Percentiles rank a stretch among this genome's conserved stretches.
Conservation (phyloP, 1,140 invertebrate genomes). For the Monochamus saltuarius region DNA sequence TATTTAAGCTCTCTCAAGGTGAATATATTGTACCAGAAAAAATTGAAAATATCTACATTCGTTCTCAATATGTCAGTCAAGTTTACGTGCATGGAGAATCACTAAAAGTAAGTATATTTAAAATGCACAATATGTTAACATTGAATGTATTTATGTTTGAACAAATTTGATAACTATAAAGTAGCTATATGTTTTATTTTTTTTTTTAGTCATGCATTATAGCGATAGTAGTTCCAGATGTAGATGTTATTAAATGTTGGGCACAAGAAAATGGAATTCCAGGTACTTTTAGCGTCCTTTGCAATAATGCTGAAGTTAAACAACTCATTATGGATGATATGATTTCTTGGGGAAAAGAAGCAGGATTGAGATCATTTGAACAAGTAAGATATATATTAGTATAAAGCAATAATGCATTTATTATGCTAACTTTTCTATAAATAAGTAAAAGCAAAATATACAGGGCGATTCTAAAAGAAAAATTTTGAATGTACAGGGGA, state of each 20-base stretch:
- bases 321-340: conserved; percentile 89
- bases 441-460: too few species aligned
- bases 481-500: too few species aligned
- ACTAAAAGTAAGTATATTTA: conserved; percentile 75
- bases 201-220: conserved; percentile 84
- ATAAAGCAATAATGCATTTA: too few species aligned
- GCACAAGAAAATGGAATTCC: conserved; percentile 81
- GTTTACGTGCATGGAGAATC: conserved; percentile 97
- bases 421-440: too few species aligned
- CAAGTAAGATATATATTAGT: too few species aligned
- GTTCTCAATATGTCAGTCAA: conserved; percentile 91
- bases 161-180: too few species aligned
- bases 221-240: conserved; percentile 92
- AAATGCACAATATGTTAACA: not conserved
- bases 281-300: conserved; percentile 85
- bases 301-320: conserved; percentile 85
- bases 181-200: conserved; percentile 19
- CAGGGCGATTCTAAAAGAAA: too few species aligned
- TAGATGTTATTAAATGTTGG: conserved; percentile 89
- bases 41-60: conserved; percentile 96
- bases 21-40: conserved; percentile 99
- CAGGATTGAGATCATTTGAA: conserved; percentile 93
- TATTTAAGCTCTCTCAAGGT: conserved; percentile 96
- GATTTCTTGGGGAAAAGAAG: conserved; percentile 80
- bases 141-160: too few species aligned